Base-by-base conservation (phyloP, 2,888 invertebrate genomes). In the Hydraecia micacea region DNA sequence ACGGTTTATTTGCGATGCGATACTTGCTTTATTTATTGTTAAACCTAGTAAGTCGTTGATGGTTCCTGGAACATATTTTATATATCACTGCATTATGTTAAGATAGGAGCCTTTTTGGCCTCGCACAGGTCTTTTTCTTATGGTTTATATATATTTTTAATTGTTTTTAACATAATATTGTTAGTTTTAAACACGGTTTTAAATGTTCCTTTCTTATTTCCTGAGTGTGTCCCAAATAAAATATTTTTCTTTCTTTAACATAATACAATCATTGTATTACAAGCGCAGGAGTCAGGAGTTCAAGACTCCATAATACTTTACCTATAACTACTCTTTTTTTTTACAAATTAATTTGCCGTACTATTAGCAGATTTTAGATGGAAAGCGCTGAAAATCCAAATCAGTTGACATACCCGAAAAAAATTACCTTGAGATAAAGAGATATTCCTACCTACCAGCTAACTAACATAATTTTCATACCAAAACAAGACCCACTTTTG, bases 401-500 rank as follows among this genome's bases (percentile, higher is more conserved):
- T 13, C 46, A 46, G 46, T 5, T 46, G 46, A 46, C 46, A 5
- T 46, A 13, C 13, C 13, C 4, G 13, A 46, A 46, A 46, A 0
- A 15, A 46, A n/a, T n/a, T 46, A 46, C 15, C 46, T 5, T 46
- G 46, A 46, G 15, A 15, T 5, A 46, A 5, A 46, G 46, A 46
- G 13, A 46, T 46, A 46, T 46, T 11, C 2, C 46, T 46, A 46
- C 15, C 46, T 46, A 15, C n/a, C 11, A 67, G n/a, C 18, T 18
- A 39, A 39, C 5, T 62, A 52, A 18, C 2, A 67, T 15, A 18
- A 62, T 75, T 46, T 73, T 66, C 65, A 74, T 66, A 62, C 36
- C 36, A 75, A 76, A 79, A 78, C 74, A 68, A 49, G 60, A 72
- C 58, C 58, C 39, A 55, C 70, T 75, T 81, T 81, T 80, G 69